phyloP scores from a whole-genome alignment of 2,113 vertebrate species.

The Gasterosteus nipponicus region DNA sequence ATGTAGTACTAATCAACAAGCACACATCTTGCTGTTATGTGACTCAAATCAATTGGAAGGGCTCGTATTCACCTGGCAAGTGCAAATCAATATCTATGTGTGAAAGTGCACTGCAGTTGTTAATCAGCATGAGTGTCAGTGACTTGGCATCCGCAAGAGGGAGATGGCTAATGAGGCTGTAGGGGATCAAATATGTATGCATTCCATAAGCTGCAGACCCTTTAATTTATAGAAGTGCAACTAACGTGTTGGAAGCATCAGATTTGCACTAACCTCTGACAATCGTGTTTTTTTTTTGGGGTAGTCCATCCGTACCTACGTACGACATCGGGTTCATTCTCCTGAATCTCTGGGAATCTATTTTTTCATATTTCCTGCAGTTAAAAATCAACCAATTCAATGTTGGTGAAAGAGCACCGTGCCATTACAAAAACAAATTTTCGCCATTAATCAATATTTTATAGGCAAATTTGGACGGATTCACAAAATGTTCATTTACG shows the following conservation, averaged over 20 bases:
- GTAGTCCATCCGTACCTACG: not conserved
- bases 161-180: not conserved
- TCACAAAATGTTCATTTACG: not conserved
- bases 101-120: not conserved
- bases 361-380: too few relatives aligned
- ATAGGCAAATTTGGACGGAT: not conserved
- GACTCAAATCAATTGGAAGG: not conserved
- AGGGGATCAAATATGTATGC: not conserved
- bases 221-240: not conserved
- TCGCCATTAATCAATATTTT: not conserved
- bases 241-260: not conserved
- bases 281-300: not conserved
- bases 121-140: not conserved
- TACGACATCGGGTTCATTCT: not conserved
- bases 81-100: not conserved
- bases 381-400: too few relatives aligned
- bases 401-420: too few relatives aligned
- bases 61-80: not conserved
- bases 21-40: constrained; percentile 27
- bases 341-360: too few relatives aligned
- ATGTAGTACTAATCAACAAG: not conserved
- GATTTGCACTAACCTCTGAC: not conserved
- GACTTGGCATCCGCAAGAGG: not conserved
- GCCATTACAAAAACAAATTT: not conserved
- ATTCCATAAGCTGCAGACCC: not conserved